phyloP scores from a whole-genome alignment of 23 tunicate species.

The Oikopleura dioica region DNA sequence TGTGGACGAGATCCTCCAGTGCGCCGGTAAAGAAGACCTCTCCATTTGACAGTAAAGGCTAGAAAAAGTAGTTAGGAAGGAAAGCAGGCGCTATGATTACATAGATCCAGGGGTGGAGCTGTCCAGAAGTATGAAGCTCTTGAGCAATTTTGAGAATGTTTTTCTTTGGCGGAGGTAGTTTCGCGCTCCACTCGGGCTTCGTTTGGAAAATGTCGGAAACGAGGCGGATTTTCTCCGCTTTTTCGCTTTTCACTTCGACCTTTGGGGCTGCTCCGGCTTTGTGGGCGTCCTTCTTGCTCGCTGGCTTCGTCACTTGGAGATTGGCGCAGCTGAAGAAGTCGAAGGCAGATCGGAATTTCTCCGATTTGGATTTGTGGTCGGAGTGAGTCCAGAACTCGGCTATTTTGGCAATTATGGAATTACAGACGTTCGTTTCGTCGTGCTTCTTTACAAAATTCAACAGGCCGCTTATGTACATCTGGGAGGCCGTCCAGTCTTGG shows the following conservation, averaged over 20 bases:
- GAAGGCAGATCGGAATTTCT: neutral
- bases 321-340: neutral
- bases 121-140: neutral
- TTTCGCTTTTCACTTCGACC: too few species aligned
- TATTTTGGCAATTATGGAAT: neutral
- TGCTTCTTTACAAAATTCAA: neutral
- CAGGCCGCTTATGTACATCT: neutral
- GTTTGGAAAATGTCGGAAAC: neutral
- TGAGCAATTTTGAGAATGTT: neutral
- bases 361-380: neutral
- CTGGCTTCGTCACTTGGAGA: neutral
- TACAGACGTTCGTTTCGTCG: neutral
- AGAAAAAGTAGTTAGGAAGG: too few species aligned
- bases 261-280: too few species aligned
- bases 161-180: neutral
- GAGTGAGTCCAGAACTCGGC: neutral
- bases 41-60: neutral
- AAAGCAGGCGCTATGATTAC: too few species aligned
- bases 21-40: neutral
- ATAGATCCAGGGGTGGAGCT: slow-evolving; percentile 9
- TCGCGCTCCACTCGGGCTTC: slow-evolving; percentile 11
- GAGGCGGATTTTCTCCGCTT: too few species aligned
- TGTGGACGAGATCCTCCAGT: neutral
- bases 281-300: neutral
- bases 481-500: neutral